Base-by-base conservation (phyloP, 1,140 invertebrate species). In the Tetragonula clypearis region DNA sequence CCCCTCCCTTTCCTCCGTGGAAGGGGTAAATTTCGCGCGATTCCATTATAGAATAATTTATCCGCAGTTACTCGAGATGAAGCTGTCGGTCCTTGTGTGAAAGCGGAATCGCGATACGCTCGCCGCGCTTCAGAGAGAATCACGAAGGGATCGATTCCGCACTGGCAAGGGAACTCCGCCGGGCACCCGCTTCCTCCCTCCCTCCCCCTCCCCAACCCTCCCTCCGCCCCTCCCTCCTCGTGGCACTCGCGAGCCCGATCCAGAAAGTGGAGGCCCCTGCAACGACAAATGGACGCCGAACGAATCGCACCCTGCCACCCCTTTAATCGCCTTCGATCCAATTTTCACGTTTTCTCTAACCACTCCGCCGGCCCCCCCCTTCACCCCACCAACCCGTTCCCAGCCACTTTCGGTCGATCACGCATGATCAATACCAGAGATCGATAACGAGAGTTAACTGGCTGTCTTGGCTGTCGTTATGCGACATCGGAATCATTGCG, bases 61-160 rank as follows among this genome's bases (percentile, higher is more conserved):
- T 84, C 55, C 26, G 60, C 79, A 66, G 74, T 83, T 88, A 82
- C 35, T 79, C 76, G 78, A 75, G 74, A 89, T 74, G 58, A 72
- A 66, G 71, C 79, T 86, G 76, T 86, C 72, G 79, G 23, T 55
- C 2, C 56, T 49, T 23, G 75, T 49, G 23, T 2, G 55, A 76
- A 71, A 85, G 78, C 82, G 80, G 75, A 55, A 86, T 84, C 62
- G 73, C 66, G 80, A 68, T 49, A 55, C 82, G 77, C 62, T n/a
- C 58, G 58, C 12, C 56, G 83, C 79, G 72, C 23, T 14, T 35
- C 41, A 49, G 49, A 60, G 74, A 69, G 82, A 73, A 68, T 76
- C 85, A 79, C 82, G 77, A 21, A 85, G 66, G 72, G 84, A 90
- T 90, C 88, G 88, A 90, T 90, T 90, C 79, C 35, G 49, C 76